These are phyloP conservation scores for Karalla daura DNA, from an alignment of 2,797 vertebrate genomes.

Conservation along the genomic window DNA sequence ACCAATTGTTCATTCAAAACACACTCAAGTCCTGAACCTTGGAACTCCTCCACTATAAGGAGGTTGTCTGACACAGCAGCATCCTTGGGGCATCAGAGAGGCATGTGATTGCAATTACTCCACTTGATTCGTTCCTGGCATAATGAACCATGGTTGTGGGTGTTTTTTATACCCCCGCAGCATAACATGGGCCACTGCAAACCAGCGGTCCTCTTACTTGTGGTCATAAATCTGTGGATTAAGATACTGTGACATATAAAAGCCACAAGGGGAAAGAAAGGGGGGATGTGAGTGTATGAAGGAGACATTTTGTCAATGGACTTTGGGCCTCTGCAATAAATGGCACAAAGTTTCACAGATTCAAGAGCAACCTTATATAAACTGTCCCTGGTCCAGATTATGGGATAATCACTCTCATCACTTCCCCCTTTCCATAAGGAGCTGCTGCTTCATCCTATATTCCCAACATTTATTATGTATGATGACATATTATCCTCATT, in stretches of 20 bases:
- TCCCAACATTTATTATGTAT: no score
- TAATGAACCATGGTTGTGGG: constrained; percentile 47
- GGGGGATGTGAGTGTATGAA: neutral
- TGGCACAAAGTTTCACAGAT: neutral
- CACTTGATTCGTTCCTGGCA: constrained; percentile 29
- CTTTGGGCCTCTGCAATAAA: neutral
- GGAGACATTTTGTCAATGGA: constrained; percentile 13
- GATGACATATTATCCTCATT: no score
- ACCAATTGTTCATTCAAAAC: neutral
- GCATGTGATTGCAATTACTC: constrained; percentile 62
- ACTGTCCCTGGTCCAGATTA: no score
- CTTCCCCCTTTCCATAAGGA: no score
- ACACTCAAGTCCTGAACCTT: neutral
- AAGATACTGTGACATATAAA: constrained; percentile 1
- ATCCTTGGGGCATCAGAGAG: constrained; percentile 20
- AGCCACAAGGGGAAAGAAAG: neutral
- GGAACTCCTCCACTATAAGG: constrained; percentile 1
- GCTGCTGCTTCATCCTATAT: no score
- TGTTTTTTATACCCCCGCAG: constrained; percentile 7
- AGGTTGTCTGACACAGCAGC: constrained; percentile 21
- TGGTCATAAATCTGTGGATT: constrained; percentile 14
- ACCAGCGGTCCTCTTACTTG: constrained; percentile 23
- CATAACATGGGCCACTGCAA: neutral
- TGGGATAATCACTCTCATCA: no score
- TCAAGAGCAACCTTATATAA: neutral